These are phyloP conservation scores for Phalacrocorax brasilianus DNA, from an alignment of 2,113 vertebrate genomes.

Conservation along the genomic window DNA sequence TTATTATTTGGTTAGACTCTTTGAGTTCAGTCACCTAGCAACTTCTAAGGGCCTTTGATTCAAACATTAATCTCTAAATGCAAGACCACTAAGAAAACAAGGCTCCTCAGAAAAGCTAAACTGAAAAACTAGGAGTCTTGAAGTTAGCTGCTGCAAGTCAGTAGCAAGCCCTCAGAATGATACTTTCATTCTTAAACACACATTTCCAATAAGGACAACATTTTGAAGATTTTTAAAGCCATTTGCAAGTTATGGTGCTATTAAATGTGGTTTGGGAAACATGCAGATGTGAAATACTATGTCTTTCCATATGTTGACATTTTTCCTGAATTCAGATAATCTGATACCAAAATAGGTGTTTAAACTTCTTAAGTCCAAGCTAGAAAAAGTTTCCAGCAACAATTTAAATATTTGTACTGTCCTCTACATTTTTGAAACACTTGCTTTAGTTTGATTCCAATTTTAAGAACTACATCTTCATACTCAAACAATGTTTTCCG, in stretches of 20 bases:
- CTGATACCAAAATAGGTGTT: background rate
- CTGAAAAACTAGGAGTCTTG: background rate
- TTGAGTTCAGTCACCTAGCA: conserved; percentile 36
- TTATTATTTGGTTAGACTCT: background rate
- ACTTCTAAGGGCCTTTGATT: background rate
- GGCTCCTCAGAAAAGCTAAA: background rate
- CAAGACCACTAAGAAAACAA: background rate
- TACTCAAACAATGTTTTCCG: background rate
- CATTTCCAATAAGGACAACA: background rate
- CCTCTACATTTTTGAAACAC: background rate
- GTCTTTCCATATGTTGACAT: background rate
- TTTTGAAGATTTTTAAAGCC: background rate
- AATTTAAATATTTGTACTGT: background rate
- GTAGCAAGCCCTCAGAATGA: background rate
- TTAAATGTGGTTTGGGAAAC: background rate
- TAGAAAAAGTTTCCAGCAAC: background rate
- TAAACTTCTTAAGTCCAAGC: background rate
- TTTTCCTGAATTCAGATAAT: background rate
- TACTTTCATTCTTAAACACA: background rate
- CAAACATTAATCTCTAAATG: background rate
- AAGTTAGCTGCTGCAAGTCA: background rate
- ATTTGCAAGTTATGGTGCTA: accelerated
- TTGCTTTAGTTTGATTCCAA: background rate
- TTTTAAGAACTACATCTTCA: background rate
- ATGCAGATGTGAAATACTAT: background rate